Base-by-base conservation (phyloP, 1,140 invertebrate species). In the Drosophila pseudoobscura region DNA sequence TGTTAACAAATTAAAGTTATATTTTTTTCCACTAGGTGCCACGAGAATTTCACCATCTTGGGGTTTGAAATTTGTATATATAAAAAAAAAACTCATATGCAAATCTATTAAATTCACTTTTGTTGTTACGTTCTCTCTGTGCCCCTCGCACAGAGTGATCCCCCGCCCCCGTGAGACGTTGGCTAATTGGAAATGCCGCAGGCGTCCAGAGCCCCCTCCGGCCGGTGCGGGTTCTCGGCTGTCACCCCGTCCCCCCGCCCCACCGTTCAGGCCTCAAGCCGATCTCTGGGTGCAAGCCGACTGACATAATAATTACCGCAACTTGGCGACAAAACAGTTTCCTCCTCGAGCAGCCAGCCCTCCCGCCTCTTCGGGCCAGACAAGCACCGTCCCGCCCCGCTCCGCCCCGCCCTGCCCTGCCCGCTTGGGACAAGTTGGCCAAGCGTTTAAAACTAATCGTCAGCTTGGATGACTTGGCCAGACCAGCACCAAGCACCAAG, bases 231-330 rank as follows among this genome's bases (percentile, higher is more conserved):
- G 65, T 69, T 59, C 59, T 71, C 17, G 60, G 65, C 65, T 60
- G 54, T 71, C 65, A 71, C 26, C 61, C 17, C 9, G 26, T n/a
- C 3, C 17, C 17, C 17, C 15, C 15, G 15, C 0, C 15, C 15
- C 15, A 15, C 15, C 63, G 52, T 41, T 47, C 8, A 0, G n/a
- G 15, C 45, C 50, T 55, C 44, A 35, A 64, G 50, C 50, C 49
- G 43, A 51, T 44, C 43, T 17, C 44, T 73, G 47, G 62, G 63
- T 61, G 50, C 55, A 54, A 75, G 51, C 65, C 53, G 57, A 72
- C 80, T 84, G 80, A 84, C 80, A 84, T 84, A 84, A 84, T 84
- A 84, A 84, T 84, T 73, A 84, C 80, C 80, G 66, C 80, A 84
- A 73, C 62, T 78, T 78, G 77, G 75, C 79, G 78, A 82, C 78